phyloP scores from a whole-genome alignment of 2,888 invertebrate genomes.

The Cepaea hortensis region DNA sequence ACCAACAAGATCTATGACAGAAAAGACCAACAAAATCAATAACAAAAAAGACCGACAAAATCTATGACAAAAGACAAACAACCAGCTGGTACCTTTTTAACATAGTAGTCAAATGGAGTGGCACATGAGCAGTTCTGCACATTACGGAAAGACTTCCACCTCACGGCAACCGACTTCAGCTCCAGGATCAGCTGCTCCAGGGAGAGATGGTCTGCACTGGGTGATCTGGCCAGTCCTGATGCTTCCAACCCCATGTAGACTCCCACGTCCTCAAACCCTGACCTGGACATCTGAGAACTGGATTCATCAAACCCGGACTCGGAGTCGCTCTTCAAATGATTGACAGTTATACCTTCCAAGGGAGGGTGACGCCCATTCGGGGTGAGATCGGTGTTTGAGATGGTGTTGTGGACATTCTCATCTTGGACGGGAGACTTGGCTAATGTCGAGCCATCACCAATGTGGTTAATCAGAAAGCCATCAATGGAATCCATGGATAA shows the following conservation, averaged over 20 bases:
- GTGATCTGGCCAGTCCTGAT: constrained; percentile 61
- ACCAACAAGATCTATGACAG: too few relatives aligned
- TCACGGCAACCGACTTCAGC: constrained; percentile 89
- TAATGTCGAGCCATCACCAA: constrained; percentile 48
- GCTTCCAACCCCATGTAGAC: constrained; percentile 55
- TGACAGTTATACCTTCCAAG: constrained; percentile 29
- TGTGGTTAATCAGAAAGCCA: constrained; percentile 54
- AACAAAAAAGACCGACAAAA: too few relatives aligned
- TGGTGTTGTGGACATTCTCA: constrained; percentile 38
- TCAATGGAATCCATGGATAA: constrained; percentile 73
- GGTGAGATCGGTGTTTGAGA: constrained; percentile 26
- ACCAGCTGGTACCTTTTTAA: constrained; percentile 85
- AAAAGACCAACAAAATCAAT: too few relatives aligned
- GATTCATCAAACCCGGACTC: constrained; percentile 76
- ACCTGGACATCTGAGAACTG: constrained; percentile 70
- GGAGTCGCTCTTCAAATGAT: constrained; percentile 68
- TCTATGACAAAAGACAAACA: too few relatives aligned
- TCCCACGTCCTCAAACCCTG: constrained; percentile 66
- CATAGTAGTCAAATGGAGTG: constrained; percentile 93
- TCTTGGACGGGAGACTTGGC: constrained; percentile 42
- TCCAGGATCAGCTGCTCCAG: constrained; percentile 83
- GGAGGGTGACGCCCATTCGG: constrained; percentile 41
- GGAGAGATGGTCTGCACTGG: constrained; percentile 67
- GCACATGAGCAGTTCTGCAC: constrained; percentile 92
- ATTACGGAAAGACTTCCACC: constrained; percentile 94